Evolutionary conservation across 2,113 vertebrate species (phyloP).

Genomic region (Pavo muticus): DNA sequence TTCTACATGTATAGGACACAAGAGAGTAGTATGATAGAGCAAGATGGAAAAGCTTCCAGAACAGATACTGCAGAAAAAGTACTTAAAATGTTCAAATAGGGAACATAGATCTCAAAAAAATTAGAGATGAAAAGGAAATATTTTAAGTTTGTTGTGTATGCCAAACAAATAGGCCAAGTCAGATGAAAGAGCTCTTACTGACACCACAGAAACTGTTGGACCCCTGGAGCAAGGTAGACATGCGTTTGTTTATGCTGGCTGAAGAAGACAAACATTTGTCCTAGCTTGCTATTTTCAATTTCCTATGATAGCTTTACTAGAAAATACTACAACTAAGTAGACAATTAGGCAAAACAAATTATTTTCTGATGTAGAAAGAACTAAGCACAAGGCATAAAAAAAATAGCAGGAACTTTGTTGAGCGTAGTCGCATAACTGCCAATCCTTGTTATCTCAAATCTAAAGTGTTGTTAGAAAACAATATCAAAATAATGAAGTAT

Average conservation of each 20-base stretch:
- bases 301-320: neutral
- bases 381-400: neutral
- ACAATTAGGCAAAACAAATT: constrained; percentile 46
- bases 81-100: neutral
- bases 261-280: constrained; percentile 12
- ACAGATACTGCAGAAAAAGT: neutral
- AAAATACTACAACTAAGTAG: constrained; percentile 14
- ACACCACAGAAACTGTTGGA: constrained; percentile 22
- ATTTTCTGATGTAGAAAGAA: neutral
- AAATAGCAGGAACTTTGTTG: neutral
- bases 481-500: constrained; percentile 34
- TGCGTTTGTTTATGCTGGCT: constrained; percentile 30
- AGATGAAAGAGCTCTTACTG: neutral
- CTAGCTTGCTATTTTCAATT: constrained; percentile 18
- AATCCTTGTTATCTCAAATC: constrained; percentile 4
- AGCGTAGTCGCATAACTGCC: neutral
- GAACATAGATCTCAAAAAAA: neutral
- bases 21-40: neutral
- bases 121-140: neutral
- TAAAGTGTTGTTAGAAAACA: constrained; percentile 27
- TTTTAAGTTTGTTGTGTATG: neutral
- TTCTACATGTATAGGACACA: neutral
- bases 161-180: constrained; percentile 32
- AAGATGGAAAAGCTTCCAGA: neutral
- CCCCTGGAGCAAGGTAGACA: neutral